Evolutionary conservation across 37 sponge, comb jelly and placozoan species (phyloP).

Genomic region (Geodia barretti): DNA sequence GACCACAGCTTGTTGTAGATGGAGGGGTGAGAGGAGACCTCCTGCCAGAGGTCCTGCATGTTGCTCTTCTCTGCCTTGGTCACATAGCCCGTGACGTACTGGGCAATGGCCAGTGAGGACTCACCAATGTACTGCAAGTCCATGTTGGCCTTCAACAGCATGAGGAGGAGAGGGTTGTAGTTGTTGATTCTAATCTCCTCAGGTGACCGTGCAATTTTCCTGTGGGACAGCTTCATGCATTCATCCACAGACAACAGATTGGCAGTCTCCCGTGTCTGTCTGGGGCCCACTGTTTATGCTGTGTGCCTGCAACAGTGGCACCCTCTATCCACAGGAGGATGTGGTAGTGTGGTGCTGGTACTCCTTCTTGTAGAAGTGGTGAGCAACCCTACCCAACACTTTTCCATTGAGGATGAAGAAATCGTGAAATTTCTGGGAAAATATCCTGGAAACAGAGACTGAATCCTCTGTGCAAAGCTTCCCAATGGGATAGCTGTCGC

Average conservation of each 20-base stretch:
- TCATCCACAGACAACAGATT: conserved; percentile 32
- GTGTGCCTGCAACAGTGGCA: conserved; percentile 40
- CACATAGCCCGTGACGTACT: conserved; percentile 56
- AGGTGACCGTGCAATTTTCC: conserved; percentile 10
- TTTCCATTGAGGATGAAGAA: conserved; percentile 34
- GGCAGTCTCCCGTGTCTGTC: conserved; percentile 7
- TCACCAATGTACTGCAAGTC: conserved; percentile 56
- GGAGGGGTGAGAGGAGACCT: conserved; percentile 8
- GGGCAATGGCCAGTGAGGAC: conserved; percentile 38
- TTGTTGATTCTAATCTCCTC: conserved; percentile 54
- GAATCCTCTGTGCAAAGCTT: conserved; percentile 67
- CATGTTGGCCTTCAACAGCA: conserved; percentile 61
- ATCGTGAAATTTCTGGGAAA: conserved; percentile 28
- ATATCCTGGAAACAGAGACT: conserved; percentile 50
- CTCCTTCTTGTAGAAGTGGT: conserved; percentile 39
- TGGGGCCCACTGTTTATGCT: no score
- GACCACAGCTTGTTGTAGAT: conserved; percentile 37
- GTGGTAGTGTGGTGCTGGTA: conserved; percentile 54
- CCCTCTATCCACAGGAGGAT: conserved; percentile 37
- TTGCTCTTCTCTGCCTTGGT: conserved; percentile 65
- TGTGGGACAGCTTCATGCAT: conserved; percentile 20
- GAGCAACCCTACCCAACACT: conserved; percentile 38
- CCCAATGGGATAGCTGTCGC: conserved; percentile 7
- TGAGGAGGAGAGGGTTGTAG: conserved; percentile 56
- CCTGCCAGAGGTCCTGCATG: conserved; percentile 55